Base-by-base conservation (phyloP, 2,888 invertebrate species). In the Patella caerulea region DNA sequence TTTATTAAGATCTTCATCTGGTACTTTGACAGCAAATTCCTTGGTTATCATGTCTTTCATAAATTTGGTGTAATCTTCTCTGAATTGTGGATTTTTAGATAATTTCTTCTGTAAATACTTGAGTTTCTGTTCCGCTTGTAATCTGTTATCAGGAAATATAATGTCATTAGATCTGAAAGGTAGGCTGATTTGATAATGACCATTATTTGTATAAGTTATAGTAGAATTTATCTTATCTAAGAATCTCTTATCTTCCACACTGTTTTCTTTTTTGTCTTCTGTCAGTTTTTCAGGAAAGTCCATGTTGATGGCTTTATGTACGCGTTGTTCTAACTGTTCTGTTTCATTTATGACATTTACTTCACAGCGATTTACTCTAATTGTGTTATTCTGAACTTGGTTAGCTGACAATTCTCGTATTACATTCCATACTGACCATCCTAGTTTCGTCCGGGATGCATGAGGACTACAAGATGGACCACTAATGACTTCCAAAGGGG, bases 11-110 rank as follows among this genome's bases (percentile, higher is more conserved):
- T 73, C 69, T 12, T 77, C 69, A 12, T 24, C 17, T 14, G 76
- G 75, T 2, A 79, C 72, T 15, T 69, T 55, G 53, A 75, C 73
- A 24, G 82, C 82, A 45, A 74, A 75, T 15, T 76, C 77, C 45
- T 79, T 71, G 15, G 55, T 45, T 3, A 77, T 56, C 14, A 81
- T 56, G 12, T 79, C 76, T 3, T 75, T 24, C 82, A 77, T 81
- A 72, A 81, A 82, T 9, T 34, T 45, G 15, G n/a, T 56, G 56
- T 79, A 78, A 17, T 77, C 74, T 19, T 70, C 24, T 65, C 12
- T 14, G 24, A 65, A 65, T 2, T 65, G 11, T 5, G 65, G 29
- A 29, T 29, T 59, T 24, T 29, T 19, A 65, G n/a, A 19, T 14
- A 65, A 17, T 53, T 53, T 52, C 24, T n/a, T 71, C 34, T 71